A percentile compares a stretch with the other conserved stretches of the same genome.
phyloP scores from a whole-genome alignment of 2,797 vertebrate species.

The Scomberomorus guttatus region DNA sequence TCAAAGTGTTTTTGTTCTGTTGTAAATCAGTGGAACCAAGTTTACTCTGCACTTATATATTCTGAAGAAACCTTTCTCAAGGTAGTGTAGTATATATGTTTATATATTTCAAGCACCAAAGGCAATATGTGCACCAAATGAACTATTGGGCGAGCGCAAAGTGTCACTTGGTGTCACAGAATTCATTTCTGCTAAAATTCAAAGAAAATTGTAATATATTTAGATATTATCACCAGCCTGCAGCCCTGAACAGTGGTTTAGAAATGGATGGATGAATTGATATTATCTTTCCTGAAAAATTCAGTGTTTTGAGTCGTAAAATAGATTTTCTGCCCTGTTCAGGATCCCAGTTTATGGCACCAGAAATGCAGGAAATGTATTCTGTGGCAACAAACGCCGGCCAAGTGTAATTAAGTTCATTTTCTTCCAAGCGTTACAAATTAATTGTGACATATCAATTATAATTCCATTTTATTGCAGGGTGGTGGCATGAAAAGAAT shows the following conservation, averaged over 20 bases:
- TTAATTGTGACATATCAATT: background rate
- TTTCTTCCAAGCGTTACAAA: background rate
- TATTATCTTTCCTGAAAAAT: background rate
- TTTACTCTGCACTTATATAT: background rate
- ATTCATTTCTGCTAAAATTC: constrained; percentile 33
- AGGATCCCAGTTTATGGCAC: constrained; percentile 1
- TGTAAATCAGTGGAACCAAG: background rate
- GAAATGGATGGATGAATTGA: background rate
- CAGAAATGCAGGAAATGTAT: background rate
- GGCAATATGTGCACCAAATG: background rate
- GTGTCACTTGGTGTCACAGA: background rate
- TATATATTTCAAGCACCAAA: constrained; percentile 15
- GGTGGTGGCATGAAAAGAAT: constrained; percentile 24
- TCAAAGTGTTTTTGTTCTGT: constrained; percentile 7
- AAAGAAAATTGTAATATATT: constrained; percentile 6
- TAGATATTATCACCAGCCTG: background rate
- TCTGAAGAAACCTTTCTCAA: background rate
- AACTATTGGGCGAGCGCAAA: background rate
- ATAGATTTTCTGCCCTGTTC: background rate
- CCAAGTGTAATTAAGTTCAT: background rate
- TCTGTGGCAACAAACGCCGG: background rate
- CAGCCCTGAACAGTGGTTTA: background rate
- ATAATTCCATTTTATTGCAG: constrained; percentile 4
- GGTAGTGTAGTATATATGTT: background rate
- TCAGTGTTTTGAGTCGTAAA: background rate